These are phyloP conservation scores for Opisthocomus hoazin DNA, from an alignment of 2,113 vertebrate species.

Conservation along the genomic window DNA sequence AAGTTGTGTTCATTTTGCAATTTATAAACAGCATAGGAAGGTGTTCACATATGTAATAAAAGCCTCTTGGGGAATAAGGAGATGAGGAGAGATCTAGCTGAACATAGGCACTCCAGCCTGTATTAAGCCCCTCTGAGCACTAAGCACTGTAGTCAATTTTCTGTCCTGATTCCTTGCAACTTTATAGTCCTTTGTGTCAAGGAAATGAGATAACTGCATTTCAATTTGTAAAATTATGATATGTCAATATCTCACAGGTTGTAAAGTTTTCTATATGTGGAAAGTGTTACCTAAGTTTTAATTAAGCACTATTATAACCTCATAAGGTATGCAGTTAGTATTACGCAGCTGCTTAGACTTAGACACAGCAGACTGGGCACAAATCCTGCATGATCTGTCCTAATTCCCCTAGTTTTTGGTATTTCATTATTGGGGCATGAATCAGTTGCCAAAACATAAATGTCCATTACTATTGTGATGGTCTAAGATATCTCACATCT, in stretches of 20 bases:
- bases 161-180: background rate
- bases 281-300: background rate
- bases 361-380: background rate
- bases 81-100: background rate
- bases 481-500: background rate
- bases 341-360: background rate
- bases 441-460: background rate
- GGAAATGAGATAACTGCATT: background rate
- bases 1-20: background rate
- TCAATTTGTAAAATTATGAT: background rate
- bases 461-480: accelerated
- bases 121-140: background rate
- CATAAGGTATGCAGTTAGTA: background rate
- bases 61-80: background rate
- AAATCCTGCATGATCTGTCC: background rate
- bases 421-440: background rate
- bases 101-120: background rate
- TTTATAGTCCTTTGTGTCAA: background rate
- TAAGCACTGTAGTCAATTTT: background rate
- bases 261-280: background rate
- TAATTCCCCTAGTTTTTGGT: background rate
- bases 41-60: background rate
- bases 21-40: background rate
- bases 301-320: background rate
- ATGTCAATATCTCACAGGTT: background rate